phyloP scores from a whole-genome alignment of 2,797 vertebrate species.

The Leucoraja ocellata region DNA sequence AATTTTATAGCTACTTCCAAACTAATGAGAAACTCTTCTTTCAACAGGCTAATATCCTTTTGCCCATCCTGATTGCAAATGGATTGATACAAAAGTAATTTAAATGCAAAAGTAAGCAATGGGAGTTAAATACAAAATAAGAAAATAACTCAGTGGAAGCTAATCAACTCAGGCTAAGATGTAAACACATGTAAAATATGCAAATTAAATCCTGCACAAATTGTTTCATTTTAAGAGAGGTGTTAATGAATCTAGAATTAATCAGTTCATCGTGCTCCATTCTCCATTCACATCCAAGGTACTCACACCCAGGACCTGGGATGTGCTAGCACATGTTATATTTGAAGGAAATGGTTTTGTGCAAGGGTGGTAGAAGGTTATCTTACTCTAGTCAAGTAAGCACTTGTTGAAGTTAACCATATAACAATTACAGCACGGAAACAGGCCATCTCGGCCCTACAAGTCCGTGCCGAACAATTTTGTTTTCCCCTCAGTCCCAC shows the following conservation, averaged over 20 bases:
- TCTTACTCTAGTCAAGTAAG: too few relatives aligned
- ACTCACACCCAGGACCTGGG: neutral
- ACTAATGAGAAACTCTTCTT: neutral
- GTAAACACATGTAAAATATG: neutral
- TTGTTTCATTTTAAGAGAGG: neutral
- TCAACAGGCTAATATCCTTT: neutral
- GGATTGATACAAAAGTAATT: neutral
- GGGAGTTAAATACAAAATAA: neutral
- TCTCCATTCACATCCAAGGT: neutral
- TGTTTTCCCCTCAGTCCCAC: too few relatives aligned
- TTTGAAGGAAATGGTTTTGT: neutral
- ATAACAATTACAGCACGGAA: too few relatives aligned
- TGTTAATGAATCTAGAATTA: neutral
- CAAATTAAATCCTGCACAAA: neutral
- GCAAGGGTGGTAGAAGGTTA: too few relatives aligned
- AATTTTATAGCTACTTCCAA: constrained; percentile 10
- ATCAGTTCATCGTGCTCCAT: neutral
- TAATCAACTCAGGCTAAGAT: neutral
- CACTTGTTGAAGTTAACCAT: too few relatives aligned
- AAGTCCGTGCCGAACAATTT: too few relatives aligned
- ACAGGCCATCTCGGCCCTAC: too few relatives aligned
- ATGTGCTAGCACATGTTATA: neutral
- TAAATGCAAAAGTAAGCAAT: constrained; percentile 14
- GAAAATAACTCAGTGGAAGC: neutral
- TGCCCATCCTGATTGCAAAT: neutral